Base-by-base conservation (phyloP, 2,888 invertebrate species). In the Oscheius sp. region DNA sequence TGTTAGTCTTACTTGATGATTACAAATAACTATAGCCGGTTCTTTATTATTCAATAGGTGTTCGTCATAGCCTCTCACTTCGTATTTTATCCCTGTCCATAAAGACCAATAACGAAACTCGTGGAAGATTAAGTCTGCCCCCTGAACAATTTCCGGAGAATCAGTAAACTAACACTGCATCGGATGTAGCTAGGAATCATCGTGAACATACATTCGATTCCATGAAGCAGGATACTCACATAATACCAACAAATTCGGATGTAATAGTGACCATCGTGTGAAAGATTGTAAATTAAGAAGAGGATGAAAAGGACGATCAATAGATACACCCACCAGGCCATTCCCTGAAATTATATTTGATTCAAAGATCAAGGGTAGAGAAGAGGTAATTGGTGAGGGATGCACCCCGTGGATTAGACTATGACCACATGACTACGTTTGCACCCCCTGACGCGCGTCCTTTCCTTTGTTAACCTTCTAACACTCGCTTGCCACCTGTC, bases 41-140 rank as follows among this genome's bases (percentile, higher is more conserved):
- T 70, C 72, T 1, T 75, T 63, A 8, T 69, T 44, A 14, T 73
- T 47, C 17, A 51, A 61, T 12, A 67, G 24, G 8, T 72, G 61
- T 33, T 63, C 54, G 9, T 71, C 70, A 44, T 44, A 66, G n/a
- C 65, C 72, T 14, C 70, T 45, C 8, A 75, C 73, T 41, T 72
- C 73, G 47, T 70, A 72, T 26, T 72, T 49, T 17, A 75, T 64
- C 28, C 80, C 80, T 1, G 77, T 75, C 80, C 80, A 80, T 44
- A 66, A 56, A 33, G 70, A 68, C 72, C 74, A 78, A 28, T 74
- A 78, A 33, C 68, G 70, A 50, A 77, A 77, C 22, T 56, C 47
- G 45, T 72, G 67, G 57, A 77, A 74, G 30, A 77, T 73, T 38
- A 71, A 59, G 47, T 77, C 74, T 57, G 77, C 77, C 17, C 77